These are phyloP conservation scores for Lordiphosa andalusiaca DNA, from an alignment of 2,888 invertebrate species.

Conservation along the genomic window DNA sequence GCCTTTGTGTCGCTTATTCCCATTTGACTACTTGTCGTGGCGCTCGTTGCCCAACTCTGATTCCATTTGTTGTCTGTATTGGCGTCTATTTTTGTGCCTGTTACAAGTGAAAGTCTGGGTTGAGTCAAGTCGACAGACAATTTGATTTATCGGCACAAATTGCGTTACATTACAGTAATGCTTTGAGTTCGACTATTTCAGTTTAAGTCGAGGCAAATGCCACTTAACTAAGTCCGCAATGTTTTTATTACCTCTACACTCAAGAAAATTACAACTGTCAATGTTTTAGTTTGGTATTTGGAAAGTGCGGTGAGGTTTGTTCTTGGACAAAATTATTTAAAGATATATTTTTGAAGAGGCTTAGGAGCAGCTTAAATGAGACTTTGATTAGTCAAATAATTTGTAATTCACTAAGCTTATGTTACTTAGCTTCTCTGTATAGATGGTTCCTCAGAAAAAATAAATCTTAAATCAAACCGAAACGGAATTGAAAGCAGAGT, in stretches of 20 bases:
- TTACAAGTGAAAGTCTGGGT: conserved; percentile 12
- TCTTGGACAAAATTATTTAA: too few species aligned
- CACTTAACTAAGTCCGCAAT: conserved; percentile 20
- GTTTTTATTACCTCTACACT: conserved; percentile 38
- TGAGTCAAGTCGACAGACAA: conserved; percentile 47
- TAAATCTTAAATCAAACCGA: too few species aligned
- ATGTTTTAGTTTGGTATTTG: too few species aligned
- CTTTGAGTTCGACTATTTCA: conserved; percentile 43
- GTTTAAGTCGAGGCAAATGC: conserved; percentile 11
- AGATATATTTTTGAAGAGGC: too few species aligned
- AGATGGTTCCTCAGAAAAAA: too few species aligned
- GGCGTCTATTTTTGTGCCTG: conserved; percentile 2
- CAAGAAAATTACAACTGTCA: not conserved
- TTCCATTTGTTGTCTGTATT: conserved; percentile 36
- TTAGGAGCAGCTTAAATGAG: too few species aligned
- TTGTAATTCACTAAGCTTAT: too few species aligned
- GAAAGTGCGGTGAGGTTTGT: too few species aligned
- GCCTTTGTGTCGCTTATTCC: conserved; percentile 52
- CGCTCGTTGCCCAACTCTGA: conserved; percentile 33
- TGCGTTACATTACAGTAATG: conserved; percentile 69
- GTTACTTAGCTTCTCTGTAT: too few species aligned
- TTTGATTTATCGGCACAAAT: conserved; percentile 72
- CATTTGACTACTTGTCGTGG: conserved; percentile 39
- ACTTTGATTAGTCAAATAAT: too few species aligned
- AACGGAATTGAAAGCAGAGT: too few species aligned